Evolutionary conservation across 2,797 vertebrate genomes (phyloP).

Genomic region (Xenops minutus): DNA sequence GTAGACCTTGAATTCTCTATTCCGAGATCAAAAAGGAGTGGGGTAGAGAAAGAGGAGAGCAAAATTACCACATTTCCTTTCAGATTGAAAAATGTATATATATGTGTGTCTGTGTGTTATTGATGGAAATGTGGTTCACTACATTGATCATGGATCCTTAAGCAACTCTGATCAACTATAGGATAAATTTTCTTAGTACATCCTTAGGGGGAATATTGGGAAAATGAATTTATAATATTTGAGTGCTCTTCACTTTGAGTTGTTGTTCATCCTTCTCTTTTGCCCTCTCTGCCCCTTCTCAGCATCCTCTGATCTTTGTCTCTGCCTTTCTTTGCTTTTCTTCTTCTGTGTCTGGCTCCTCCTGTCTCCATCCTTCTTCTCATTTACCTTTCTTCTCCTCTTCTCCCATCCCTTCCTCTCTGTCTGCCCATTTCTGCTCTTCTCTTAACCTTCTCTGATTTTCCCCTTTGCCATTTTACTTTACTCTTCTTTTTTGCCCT

Average conservation of each 20-base stretch:
- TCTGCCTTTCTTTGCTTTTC: background rate
- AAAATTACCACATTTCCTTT: background rate
- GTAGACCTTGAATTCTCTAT: slow-evolving; percentile 46
- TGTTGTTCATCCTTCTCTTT: background rate
- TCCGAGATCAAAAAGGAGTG: background rate
- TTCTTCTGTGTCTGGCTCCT: background rate
- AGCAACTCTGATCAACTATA: background rate
- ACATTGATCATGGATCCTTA: background rate
- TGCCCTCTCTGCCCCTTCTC: background rate
- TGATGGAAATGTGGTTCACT: background rate
- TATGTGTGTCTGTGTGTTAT: background rate
- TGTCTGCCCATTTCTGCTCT: background rate
- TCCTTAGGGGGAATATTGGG: background rate
- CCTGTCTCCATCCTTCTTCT: background rate
- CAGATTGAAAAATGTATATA: background rate
- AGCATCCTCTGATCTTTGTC: background rate
- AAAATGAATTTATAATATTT: background rate
- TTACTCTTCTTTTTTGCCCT: background rate
- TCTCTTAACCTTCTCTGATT: background rate
- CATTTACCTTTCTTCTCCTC: background rate
- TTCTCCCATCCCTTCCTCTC: background rate
- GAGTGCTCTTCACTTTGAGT: background rate
- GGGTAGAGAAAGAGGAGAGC: background rate
- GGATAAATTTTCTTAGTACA: background rate
- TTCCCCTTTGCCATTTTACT: background rate